Evolutionary conservation across 2,888 invertebrate species (phyloP).

Genomic region (Drosophila fungiperda): DNA sequence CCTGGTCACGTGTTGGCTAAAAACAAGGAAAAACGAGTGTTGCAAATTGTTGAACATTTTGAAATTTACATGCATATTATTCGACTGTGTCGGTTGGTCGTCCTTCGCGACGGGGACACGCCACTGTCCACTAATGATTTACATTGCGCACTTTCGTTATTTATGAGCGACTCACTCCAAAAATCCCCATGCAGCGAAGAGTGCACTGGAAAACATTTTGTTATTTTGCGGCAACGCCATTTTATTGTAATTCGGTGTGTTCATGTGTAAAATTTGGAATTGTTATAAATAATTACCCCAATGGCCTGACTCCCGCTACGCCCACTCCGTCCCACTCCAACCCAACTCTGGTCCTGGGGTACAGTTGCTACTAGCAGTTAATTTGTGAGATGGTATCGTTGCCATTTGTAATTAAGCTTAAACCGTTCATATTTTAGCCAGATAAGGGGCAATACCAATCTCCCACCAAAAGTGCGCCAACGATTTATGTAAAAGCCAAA

Average conservation of each 20-base stretch:
- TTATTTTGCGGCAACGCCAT: slow-evolving; percentile 41
- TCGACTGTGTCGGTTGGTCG: slow-evolving; percentile 8
- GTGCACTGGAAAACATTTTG: slow-evolving; percentile 73
- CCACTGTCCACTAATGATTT: slow-evolving; percentile 61
- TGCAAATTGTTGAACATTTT: slow-evolving; percentile 61
- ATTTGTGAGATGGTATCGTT: slow-evolving; percentile 70
- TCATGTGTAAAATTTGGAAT: slow-evolving; percentile 81
- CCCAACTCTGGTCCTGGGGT: slow-evolving; percentile 9
- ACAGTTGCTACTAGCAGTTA: slow-evolving; percentile 65
- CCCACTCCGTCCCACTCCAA: not conserved
- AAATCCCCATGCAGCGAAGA: slow-evolving; percentile 32
- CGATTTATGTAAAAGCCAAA: slow-evolving; percentile 53
- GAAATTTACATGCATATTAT: slow-evolving; percentile 63
- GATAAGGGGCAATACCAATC: slow-evolving; percentile 64
- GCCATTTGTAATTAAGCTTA: slow-evolving; percentile 81
- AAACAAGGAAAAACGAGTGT: slow-evolving; percentile 39
- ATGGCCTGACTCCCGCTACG: slow-evolving; percentile 42
- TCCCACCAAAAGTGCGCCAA: slow-evolving; percentile 19
- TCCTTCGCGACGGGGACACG: slow-evolving; percentile 12
- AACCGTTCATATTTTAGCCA: slow-evolving; percentile 79
- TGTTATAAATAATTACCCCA: slow-evolving; percentile 82
- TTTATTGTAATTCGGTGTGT: slow-evolving; percentile 68
- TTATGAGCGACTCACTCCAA: slow-evolving; percentile 54
- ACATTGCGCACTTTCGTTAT: slow-evolving; percentile 67
- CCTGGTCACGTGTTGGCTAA: slow-evolving; percentile 72